phyloP scores from a whole-genome alignment of 2,888 invertebrate genomes.

The Amphimallon solstitiale region DNA sequence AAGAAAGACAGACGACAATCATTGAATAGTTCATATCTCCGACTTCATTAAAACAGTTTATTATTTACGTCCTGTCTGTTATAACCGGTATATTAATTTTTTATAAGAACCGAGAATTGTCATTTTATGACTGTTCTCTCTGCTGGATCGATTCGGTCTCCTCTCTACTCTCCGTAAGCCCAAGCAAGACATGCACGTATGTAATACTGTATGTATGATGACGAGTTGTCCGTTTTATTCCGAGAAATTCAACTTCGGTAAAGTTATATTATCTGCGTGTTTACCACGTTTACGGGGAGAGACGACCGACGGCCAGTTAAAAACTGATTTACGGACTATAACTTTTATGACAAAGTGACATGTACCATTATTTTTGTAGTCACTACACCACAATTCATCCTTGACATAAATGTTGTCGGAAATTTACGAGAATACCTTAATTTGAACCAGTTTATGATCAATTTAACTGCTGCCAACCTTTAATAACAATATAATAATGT shows the following conservation, averaged over 20 bases:
- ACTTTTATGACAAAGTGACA: slow-evolving; percentile 58
- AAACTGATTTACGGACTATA: slow-evolving; percentile 59
- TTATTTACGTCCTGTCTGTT: slow-evolving; percentile 26
- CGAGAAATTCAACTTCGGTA: slow-evolving; percentile 26
- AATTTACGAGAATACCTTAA: slow-evolving; percentile 56
- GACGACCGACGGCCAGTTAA: slow-evolving; percentile 47
- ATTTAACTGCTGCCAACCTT: slow-evolving; percentile 48
- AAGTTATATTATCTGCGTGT: slow-evolving; percentile 18
- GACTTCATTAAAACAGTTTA: slow-evolving; percentile 26
- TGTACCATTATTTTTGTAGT: slow-evolving; percentile 56
- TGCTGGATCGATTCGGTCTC: not conserved
- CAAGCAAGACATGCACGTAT: too few species aligned
- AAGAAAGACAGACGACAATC: too few species aligned
- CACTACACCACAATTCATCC: slow-evolving; percentile 54
- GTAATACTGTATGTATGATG: not conserved
- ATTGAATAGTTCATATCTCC: not conserved
- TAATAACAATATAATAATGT: slow-evolving; percentile 34
- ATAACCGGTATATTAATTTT: slow-evolving; percentile 26
- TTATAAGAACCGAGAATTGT: slow-evolving; percentile 26
- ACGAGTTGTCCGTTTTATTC: slow-evolving; percentile 12
- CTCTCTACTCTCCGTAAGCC: not conserved
- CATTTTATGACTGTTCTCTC: slow-evolving; percentile 26
- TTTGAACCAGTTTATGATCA: slow-evolving; percentile 54
- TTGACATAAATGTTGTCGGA: slow-evolving; percentile 53
- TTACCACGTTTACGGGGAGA: slow-evolving; percentile 27